Evolutionary conservation across 2,888 invertebrate species (phyloP).

Genomic region (Tenthredo distinguenda): DNA sequence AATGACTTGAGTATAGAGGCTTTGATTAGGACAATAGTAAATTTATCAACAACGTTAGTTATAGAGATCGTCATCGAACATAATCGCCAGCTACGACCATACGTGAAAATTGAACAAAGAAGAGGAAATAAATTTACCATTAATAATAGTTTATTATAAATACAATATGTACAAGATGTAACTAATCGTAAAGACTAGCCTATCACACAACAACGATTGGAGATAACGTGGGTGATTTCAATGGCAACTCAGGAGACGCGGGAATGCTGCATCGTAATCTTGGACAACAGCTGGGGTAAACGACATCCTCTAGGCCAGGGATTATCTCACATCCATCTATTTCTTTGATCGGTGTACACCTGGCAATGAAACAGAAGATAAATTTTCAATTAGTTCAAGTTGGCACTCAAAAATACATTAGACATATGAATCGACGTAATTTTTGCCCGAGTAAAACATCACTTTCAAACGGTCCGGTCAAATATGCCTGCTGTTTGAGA

Average conservation of each 20-base stretch:
- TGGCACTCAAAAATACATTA: background rate
- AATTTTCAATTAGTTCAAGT: background rate
- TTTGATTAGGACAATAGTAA: background rate
- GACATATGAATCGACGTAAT: too few relatives aligned
- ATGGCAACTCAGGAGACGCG: background rate
- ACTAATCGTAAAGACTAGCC: constrained; percentile 19
- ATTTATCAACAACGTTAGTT: background rate
- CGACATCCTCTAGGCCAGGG: constrained; percentile 39
- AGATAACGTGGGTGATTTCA: constrained; percentile 42
- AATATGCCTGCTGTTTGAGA: background rate
- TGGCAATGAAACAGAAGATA: background rate
- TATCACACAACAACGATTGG: constrained; percentile 33
- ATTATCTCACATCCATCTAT: constrained; percentile 44
- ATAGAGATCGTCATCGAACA: background rate
- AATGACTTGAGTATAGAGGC: background rate
- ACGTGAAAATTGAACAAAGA: background rate
- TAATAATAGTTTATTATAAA: constrained; percentile 52
- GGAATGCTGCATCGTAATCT: constrained; percentile 45
- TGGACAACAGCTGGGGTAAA: constrained; percentile 47
- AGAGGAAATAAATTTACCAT: background rate
- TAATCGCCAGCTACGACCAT: background rate
- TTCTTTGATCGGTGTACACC: constrained; percentile 46
- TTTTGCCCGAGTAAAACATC: background rate
- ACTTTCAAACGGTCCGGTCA: background rate
- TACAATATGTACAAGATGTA: constrained; percentile 49